Percentiles rank a stretch among this genome's conserved stretches.
These are phyloP conservation scores for Cybosia mesomella DNA, from an alignment of 2,888 invertebrate species.

Conservation along the genomic window DNA sequence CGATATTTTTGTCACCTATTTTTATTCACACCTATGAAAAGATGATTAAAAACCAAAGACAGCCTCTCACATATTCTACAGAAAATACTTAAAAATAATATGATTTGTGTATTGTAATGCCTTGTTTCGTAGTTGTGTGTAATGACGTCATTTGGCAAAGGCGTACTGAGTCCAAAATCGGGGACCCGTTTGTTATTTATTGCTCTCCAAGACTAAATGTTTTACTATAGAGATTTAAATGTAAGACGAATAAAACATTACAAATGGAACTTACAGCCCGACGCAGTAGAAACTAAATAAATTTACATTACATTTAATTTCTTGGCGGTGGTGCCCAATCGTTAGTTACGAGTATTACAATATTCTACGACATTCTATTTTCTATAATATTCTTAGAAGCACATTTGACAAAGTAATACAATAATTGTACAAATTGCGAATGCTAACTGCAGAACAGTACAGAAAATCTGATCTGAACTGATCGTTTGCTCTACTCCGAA, in stretches of 20 bases:
- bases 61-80: too few relatives aligned
- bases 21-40: too few relatives aligned
- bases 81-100: neutral
- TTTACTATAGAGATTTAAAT: neutral
- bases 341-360: too few relatives aligned
- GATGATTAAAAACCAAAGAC: too few relatives aligned
- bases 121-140: neutral
- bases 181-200: neutral
- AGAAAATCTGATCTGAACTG: too few relatives aligned
- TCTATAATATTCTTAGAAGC: too few relatives aligned
- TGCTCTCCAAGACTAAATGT: slow-evolving; percentile 1
- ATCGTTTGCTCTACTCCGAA: too few relatives aligned
- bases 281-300: neutral
- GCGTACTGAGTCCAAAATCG: neutral
- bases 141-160: neutral
- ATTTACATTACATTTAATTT: neutral
- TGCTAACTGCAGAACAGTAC: too few relatives aligned
- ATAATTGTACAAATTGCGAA: too few relatives aligned
- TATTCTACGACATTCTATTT: too few relatives aligned
- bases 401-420: too few relatives aligned
- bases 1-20: too few relatives aligned
- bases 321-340: neutral
- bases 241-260: neutral
- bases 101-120: neutral
- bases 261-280: neutral